Evolutionary conservation across 1,140 invertebrate genomes (phyloP).

Genomic region (Drosophila ogumai): DNA sequence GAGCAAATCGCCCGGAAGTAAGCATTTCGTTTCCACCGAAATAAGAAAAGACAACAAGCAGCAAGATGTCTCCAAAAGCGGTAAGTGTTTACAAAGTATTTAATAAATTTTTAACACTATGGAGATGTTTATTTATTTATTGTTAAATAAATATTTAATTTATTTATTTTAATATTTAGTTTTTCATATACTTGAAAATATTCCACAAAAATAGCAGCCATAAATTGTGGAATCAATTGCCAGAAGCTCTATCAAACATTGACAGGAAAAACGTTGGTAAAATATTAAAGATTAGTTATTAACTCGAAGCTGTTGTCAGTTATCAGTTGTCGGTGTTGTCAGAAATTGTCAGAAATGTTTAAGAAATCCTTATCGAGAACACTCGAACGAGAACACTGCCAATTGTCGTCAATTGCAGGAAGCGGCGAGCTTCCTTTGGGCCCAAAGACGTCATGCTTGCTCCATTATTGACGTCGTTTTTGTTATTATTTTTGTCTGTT

Average conservation of each 20-base stretch:
- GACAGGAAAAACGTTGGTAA: constrained; percentile 18
- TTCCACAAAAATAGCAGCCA: constrained; percentile 4
- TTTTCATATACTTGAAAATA: background rate
- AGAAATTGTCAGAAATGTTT: constrained; percentile 4
- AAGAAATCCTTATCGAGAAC: constrained; percentile 22
- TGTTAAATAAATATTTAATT: too few species aligned
- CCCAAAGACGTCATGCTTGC: constrained; percentile 24
- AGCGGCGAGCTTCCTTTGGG: constrained; percentile 1
- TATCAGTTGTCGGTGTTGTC: constrained; percentile 5
- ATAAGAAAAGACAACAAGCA: constrained; percentile 60
- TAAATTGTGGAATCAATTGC: constrained; percentile 15
- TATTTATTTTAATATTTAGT: background rate
- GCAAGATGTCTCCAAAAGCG: constrained; percentile 82
- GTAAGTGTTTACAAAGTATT: constrained; percentile 43
- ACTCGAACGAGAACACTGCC: constrained; percentile 11
- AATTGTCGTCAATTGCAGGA: constrained; percentile 43
- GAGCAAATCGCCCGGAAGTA: constrained; percentile 32
- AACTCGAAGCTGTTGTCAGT: constrained; percentile 7
- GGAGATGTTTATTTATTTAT: too few species aligned
- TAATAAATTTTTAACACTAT: background rate
- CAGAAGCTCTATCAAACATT: background rate
- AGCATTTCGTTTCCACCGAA: constrained; percentile 30
- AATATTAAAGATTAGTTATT: constrained; percentile 26
- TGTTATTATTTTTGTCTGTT: constrained; percentile 8
- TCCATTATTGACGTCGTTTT: constrained; percentile 20